Evolutionary conservation across 1,140 invertebrate species (phyloP).

Genomic region (Drosophila eugracilis): DNA sequence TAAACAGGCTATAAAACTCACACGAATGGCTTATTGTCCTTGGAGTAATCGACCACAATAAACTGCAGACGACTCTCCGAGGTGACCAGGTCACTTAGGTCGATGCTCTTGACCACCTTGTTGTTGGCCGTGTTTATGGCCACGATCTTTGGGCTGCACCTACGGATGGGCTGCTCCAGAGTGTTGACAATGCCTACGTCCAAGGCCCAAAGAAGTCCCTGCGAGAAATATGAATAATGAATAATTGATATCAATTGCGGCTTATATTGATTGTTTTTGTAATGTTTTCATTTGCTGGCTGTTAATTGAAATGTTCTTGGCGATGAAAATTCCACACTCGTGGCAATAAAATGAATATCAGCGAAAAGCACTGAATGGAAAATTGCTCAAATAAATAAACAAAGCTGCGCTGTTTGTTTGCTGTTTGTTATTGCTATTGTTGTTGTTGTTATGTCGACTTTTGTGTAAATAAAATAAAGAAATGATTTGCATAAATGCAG

Average conservation of each 20-base stretch:
- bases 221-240: slow-evolving; percentile 21
- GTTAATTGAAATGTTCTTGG: slow-evolving; percentile 46
- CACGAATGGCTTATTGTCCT: slow-evolving; percentile 81
- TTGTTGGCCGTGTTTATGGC: slow-evolving; percentile 87
- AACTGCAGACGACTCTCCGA: slow-evolving; percentile 87
- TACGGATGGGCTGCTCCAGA: slow-evolving; percentile 87
- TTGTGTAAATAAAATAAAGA: slow-evolving; percentile 55
- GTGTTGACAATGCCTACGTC: slow-evolving; percentile 89
- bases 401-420: slow-evolving; percentile 27
- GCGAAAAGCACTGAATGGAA: slow-evolving; percentile 31
- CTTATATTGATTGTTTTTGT: slow-evolving; percentile 9
- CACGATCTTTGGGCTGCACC: slow-evolving; percentile 89
- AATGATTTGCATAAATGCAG: slow-evolving; percentile 41
- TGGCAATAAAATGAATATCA: slow-evolving; percentile 19
- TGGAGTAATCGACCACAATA: slow-evolving; percentile 86
- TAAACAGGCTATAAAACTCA: slow-evolving; percentile 50
- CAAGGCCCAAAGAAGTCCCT: slow-evolving; percentile 89
- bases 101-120: slow-evolving; percentile 87
- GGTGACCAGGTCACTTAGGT: slow-evolving; percentile 86
- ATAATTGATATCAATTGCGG: slow-evolving; percentile 11
- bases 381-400: slow-evolving; percentile 61
- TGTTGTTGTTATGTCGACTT: slow-evolving; percentile 36
- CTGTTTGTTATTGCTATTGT: slow-evolving; percentile 24
- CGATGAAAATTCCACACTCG: slow-evolving; percentile 17
- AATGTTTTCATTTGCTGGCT: slow-evolving; percentile 3